Evolutionary conservation across 2,888 invertebrate species (phyloP).

Genomic region (Tachina fera): DNA sequence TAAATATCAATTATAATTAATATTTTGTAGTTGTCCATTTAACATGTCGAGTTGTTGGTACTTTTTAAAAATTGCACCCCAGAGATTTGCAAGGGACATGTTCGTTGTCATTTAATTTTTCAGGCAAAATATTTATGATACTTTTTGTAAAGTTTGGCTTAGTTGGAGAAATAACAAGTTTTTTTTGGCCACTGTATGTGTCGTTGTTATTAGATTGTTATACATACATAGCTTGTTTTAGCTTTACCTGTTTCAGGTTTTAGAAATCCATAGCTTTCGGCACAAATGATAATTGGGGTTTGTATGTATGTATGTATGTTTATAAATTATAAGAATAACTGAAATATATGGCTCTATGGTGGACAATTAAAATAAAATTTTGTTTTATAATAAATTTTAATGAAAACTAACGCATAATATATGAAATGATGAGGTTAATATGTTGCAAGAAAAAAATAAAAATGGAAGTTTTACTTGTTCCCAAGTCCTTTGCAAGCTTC

Average conservation of each 20-base stretch:
- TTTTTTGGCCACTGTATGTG: not conserved
- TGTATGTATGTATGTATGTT: not conserved
- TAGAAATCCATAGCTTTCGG: conserved; percentile 11
- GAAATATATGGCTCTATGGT: conserved; percentile 31
- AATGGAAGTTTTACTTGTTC: not conserved
- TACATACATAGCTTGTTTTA: no score
- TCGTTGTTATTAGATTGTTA: conserved; percentile 33
- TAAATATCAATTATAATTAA: conserved; percentile 56
- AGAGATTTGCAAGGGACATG: conserved; percentile 50
- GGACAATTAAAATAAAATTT: conserved; percentile 30
- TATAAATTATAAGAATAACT: conserved; percentile 11
- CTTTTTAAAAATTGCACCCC: conserved; percentile 59
- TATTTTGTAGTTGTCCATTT: conserved; percentile 33
- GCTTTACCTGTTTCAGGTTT: conserved; percentile 29
- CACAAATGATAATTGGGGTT: not conserved
- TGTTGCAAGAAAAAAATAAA: not conserved
- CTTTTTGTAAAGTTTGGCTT: conserved; percentile 13
- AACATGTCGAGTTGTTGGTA: conserved; percentile 41
- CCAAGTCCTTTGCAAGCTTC: no score
- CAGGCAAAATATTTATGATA: conserved; percentile 47
- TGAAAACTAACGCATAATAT: not conserved
- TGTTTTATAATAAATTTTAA: not conserved
- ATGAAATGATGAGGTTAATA: not conserved
- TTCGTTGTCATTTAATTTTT: conserved; percentile 34
- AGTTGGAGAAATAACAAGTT: not conserved